These are phyloP conservation scores for Lasiommata megera DNA, from an alignment of 2,888 invertebrate species.

Conservation along the genomic window DNA sequence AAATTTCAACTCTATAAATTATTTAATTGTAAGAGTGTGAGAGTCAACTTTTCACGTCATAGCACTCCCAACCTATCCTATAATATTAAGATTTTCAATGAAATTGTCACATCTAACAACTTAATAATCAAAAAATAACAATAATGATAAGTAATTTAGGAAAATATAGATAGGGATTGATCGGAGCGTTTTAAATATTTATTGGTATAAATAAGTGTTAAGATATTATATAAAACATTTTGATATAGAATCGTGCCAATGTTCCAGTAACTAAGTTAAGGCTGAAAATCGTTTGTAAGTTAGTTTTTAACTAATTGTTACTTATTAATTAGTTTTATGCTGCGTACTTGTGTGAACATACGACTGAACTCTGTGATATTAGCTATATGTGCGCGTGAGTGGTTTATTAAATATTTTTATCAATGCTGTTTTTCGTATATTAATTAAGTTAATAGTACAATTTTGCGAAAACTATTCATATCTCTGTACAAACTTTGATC, in stretches of 20 bases:
- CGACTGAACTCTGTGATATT: conserved; percentile 70
- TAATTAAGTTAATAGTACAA: conserved; percentile 10
- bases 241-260: background rate
- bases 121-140: no score
- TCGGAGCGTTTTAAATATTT: background rate
- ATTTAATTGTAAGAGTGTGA: no score
- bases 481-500: no score
- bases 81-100: no score
- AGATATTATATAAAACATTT: background rate
- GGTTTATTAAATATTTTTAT: conserved; percentile 38
- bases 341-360: conserved; percentile 28
- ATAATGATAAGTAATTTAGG: no score
- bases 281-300: conserved; percentile 2
- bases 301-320: background rate
- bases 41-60: no score
- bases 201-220: background rate
- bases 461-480: no score
- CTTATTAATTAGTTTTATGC: background rate
- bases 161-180: no score
- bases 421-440: conserved; percentile 24
- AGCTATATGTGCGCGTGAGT: conserved; percentile 49
- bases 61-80: no score
- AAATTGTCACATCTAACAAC: no score
- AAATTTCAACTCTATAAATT: no score
- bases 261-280: background rate